Percentiles rank a stretch among this genome's conserved stretches.
Conservation (phyloP, 2,797 vertebrate genomes). For the Arctocebus calabarensis region DNA sequence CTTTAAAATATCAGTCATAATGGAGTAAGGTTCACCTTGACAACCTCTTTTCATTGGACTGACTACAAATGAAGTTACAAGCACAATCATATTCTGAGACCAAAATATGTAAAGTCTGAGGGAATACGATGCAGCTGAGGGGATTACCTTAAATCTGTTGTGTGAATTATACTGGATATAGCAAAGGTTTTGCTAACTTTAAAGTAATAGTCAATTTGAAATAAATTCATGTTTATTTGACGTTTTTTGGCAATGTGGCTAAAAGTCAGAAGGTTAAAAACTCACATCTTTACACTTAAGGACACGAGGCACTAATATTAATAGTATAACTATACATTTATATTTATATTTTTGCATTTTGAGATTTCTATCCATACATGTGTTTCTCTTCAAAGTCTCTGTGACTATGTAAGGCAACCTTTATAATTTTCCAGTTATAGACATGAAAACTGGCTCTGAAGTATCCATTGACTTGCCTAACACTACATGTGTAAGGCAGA, state of each 20-base stretch:
- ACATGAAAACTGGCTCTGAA: neutral
- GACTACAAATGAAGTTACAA: neutral
- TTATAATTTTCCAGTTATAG: neutral
- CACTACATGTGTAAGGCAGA: neutral
- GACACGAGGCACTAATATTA: neutral
- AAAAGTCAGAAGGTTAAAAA: neutral
- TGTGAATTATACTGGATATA: neutral
- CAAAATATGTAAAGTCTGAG: neutral
- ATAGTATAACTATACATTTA: neutral
- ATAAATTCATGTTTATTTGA: neutral
- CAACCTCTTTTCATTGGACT: neutral
- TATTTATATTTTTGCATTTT: neutral
- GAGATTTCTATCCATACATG: neutral
- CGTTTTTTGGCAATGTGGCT: neutral
- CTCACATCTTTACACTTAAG: neutral
- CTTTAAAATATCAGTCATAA: neutral
- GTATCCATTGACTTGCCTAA: neutral
- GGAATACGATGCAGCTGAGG: neutral
- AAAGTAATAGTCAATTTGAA: neutral
- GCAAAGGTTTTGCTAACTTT: neutral
- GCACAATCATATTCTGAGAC: neutral
- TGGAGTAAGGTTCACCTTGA: neutral
- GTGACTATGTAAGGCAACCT: neutral
- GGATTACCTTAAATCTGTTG: neutral
- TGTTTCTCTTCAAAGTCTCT: neutral